Evolutionary conservation across 92 coral and sea anemone species (phyloP), one percentile per base, ranked within the genome.

Genomic region (Parazoanthus atlanticus): DNA sequence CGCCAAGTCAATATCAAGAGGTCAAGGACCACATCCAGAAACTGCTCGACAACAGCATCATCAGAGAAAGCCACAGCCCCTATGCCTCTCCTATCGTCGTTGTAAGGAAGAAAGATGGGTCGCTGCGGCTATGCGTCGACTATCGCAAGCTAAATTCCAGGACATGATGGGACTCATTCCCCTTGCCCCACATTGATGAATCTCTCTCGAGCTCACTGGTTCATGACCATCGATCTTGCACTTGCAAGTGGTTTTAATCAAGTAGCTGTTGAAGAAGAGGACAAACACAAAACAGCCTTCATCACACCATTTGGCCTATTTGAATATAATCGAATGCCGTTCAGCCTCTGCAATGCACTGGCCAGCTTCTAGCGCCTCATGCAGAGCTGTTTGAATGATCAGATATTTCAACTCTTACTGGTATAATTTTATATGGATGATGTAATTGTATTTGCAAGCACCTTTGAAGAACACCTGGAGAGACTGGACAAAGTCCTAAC

Each of bases 1-100:
- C 89, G 40, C 91, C 93, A 11, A 91, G 43, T 49, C 93, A 82
- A 84, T 85, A 71, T 46, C 88, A 88, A 69, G 93, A 91, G 78
- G 93, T 88, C 58, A 82, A 82, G 81, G 86, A 80, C n/a, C 93
- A 88, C 40, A 91, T 83, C 25, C 85, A 81, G 49, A 91, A 88
- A 81, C 65, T 88, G 82, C 67, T 91, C 30, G 74, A 89, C 25
- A 66, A 61, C 4, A 49, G 65, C 3, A 76, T 88, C 71, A 88
- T 91, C 23, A 74, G 81, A 41, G 86, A 89, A 52, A 89, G 91
- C 34, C 88, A 89, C 80, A 91, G 92, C 56, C 88, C 94, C 21
- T 89, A 85, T 66, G 88, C 90, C 17, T 82, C 89, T 13, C 89
- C 91, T 13, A 72, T 89, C 36, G 92, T 90, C 29, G 34, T 82